Conservation (phyloP, 92 coral and sea anemone species). For the Pocillopora grandis region DNA sequence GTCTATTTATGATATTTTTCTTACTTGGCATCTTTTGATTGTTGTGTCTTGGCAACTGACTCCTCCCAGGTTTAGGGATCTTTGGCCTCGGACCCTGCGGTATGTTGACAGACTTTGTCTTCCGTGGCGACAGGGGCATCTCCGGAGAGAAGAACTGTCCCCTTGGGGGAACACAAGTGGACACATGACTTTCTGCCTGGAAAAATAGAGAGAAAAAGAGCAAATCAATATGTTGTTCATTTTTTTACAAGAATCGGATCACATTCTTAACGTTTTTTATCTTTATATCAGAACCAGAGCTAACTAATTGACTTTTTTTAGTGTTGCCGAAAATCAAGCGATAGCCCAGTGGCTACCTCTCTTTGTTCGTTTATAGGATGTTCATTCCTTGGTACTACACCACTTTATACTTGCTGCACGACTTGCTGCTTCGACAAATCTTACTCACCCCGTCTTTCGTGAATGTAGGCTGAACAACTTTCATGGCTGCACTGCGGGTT, state of each 20-base stretch:
- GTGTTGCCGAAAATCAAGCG: too few species aligned
- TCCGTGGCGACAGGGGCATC: constrained; percentile 76
- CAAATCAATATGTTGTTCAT: too few species aligned
- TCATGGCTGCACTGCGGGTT: constrained; percentile 41
- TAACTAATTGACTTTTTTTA: too few species aligned
- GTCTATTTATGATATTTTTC: not conserved
- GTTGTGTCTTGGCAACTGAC: constrained; percentile 20
- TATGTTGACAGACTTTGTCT: constrained; percentile 37
- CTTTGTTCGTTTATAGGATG: too few species aligned
- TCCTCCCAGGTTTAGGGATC: constrained; percentile 33
- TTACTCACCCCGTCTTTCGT: not conserved
- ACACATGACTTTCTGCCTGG: constrained; percentile 71
- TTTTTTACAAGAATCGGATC: not conserved
- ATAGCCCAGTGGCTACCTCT: too few species aligned
- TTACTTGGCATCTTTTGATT: constrained; percentile 13
- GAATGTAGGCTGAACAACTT: constrained; percentile 25
- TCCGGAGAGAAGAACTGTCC: constrained; percentile 44
- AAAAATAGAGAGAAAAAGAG: not conserved
- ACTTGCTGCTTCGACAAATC: too few species aligned
- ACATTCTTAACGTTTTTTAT: not conserved
- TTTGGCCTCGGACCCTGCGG: constrained; percentile 21
- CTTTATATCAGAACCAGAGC: too few species aligned
- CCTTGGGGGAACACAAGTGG: constrained; percentile 45
- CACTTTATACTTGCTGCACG: not conserved
- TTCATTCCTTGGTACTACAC: not conserved